Base-by-base conservation (phyloP, 2,113 vertebrate species). In the Mormoops blainvillei region DNA sequence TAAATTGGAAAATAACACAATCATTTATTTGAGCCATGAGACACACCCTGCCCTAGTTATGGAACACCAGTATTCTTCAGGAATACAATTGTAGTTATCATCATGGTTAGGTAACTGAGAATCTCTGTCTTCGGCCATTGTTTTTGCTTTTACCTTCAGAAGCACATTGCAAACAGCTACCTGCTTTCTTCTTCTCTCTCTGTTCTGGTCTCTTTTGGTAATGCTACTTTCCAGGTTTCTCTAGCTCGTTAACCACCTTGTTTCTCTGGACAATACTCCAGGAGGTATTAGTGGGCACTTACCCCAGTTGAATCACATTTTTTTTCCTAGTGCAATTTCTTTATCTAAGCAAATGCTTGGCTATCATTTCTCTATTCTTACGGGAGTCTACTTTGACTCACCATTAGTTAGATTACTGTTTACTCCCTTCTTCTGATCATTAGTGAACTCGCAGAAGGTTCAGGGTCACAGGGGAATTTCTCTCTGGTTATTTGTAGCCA, bases 211-310 rank as follows among this genome's bases (percentile, higher is more conserved):
- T 83, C 38, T 80, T 91, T 73, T 6, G 33, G 33, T 52, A 28
- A 38, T 1, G 10, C 45, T 71, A 85, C 91, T 89, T 91, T 97
- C 94, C 93, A 92, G 91, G 86, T 65, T 95, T 97, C 71, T 80
- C 76, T 85, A 77, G 52, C 80, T 84, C 86, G 38, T 93, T 96
- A 96, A 14, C 43, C 67, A 36, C 36, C 73, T 93, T 33, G 19
- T 41, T 94, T 93, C 93, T 82, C 67, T 87, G 67, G 63, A 76
- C 38, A 87, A n/a, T 48, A 52, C 84, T 65, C 93, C 45, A 68
- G 58, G 58, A 87, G 88, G 70, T 58, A 58, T 67, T 76, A 68
- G 71, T 1, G 74, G 70, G 52, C 82, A 78, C 43, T 87, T 94
- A 84, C 48, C 83, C 58, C 58, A 70, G 19, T 19, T 68, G 90